These are phyloP conservation scores for Myotis pilosus DNA, from an alignment of 2,797 vertebrate genomes.

Conservation along the genomic window DNA sequence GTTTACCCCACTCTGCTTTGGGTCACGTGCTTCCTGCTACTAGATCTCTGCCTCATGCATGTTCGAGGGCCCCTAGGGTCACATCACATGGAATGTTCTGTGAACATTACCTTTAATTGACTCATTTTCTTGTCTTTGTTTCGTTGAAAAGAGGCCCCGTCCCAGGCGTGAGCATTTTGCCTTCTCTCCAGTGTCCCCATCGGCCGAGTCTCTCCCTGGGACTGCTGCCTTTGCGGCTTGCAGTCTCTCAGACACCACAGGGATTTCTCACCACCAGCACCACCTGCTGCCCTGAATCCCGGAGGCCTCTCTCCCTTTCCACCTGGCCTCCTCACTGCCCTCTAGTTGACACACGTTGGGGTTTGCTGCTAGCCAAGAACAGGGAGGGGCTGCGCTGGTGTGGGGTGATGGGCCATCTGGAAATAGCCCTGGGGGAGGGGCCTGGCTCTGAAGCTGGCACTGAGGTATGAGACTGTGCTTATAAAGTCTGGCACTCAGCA, in stretches of 20 bases:
- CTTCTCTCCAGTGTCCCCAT: not conserved
- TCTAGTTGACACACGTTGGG: conserved; percentile 61
- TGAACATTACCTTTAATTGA: not conserved
- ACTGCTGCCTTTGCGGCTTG: not conserved
- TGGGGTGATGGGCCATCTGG: conserved; percentile 58
- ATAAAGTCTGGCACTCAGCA: not conserved
- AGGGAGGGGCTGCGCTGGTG: conserved; percentile 26
- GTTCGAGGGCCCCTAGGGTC: not conserved
- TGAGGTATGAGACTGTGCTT: not conserved
- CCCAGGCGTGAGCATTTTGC: not conserved
- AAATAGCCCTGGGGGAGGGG: conserved; percentile 70
- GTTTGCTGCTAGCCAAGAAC: conserved; percentile 51
- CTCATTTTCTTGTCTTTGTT: not conserved
- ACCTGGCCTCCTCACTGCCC: conserved; percentile 61
- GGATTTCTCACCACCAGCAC: conserved; percentile 40
- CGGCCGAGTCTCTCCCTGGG: not conserved
- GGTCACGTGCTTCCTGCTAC: not conserved
- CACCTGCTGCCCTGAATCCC: conserved; percentile 60
- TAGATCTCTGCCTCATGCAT: not conserved
- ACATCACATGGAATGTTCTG: not conserved
- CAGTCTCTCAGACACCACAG: not conserved
- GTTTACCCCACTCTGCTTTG: not conserved
- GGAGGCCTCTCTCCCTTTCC: conserved; percentile 45
- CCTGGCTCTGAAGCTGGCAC: conserved; percentile 26
- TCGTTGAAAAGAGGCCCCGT: not conserved